These are phyloP conservation scores for Aplodontia rufa DNA, from an alignment of 2,113 vertebrate genomes.

Conservation along the genomic window DNA sequence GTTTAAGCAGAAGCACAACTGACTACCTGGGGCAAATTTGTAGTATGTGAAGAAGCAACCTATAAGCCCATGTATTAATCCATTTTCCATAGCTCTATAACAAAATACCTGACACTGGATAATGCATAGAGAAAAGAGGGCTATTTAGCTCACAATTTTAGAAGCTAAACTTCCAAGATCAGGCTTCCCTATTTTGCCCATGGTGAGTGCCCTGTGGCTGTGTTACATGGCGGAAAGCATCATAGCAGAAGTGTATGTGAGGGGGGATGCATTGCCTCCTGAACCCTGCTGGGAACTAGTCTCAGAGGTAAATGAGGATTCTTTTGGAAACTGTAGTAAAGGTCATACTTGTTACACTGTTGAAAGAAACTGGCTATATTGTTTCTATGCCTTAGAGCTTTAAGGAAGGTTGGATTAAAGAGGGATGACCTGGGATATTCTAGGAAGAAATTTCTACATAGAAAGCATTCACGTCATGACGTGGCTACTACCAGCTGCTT, in stretches of 20 bases:
- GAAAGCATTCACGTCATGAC: neutral
- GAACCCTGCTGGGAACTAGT: neutral
- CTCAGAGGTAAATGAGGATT: neutral
- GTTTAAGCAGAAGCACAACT: neutral
- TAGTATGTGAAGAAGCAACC: neutral
- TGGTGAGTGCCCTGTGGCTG: neutral
- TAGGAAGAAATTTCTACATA: neutral
- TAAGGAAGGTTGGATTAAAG: neutral
- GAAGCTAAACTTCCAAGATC: neutral
- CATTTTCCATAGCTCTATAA: neutral
- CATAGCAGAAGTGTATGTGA: neutral
- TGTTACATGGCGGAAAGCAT: neutral
- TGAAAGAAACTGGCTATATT: neutral
- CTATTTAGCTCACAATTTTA: neutral
- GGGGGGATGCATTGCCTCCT: too few species aligned
- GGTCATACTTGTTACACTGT: neutral
- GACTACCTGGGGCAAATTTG: neutral
- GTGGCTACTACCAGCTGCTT: too few species aligned
- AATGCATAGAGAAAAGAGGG: neutral
- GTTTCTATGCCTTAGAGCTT: neutral
- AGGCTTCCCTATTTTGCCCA: neutral
- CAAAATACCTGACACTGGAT: neutral
- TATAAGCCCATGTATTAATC: neutral
- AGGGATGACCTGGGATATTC: neutral
- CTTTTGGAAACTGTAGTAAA: neutral